A percentile compares a stretch with the other conserved stretches of the same genome.
Conservation (phyloP, 2,113 vertebrate species). For the Piliocolobus tephrosceles region DNA sequence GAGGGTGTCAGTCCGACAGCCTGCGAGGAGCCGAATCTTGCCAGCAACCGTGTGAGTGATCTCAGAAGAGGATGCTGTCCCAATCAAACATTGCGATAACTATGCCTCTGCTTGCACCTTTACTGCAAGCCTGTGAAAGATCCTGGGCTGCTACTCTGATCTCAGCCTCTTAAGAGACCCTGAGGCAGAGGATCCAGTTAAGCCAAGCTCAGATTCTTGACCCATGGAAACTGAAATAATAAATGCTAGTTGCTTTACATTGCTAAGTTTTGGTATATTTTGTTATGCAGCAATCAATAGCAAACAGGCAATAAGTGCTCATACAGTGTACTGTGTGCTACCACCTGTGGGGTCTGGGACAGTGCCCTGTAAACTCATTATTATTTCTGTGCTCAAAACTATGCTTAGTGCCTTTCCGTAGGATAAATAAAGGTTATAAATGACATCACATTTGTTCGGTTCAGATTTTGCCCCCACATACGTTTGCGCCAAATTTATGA, state of each 20-base stretch:
- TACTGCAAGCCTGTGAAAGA: accelerated
- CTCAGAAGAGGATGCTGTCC: too few relatives aligned
- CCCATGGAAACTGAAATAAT: not conserved
- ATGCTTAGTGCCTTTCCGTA: not conserved
- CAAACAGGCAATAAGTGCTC: accelerated
- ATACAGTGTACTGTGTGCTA: accelerated
- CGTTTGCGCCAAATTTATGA: slow-evolving; percentile 20
- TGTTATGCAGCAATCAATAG: accelerated
- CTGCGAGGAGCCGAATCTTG: not conserved
- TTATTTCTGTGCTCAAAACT: not conserved
- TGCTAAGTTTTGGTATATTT: not conserved
- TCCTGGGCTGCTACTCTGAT: accelerated
- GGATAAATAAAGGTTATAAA: not conserved
- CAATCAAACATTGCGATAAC: accelerated
- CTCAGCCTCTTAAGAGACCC: too few relatives aligned
- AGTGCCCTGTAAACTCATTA: not conserved
- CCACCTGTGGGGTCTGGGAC: not conserved
- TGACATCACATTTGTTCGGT: not conserved
- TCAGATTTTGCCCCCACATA: not conserved
- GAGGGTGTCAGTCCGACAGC: not conserved
- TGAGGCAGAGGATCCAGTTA: not conserved
- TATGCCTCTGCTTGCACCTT: accelerated
- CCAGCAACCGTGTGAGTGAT: accelerated
- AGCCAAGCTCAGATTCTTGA: not conserved
- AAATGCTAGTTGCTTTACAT: not conserved